Conservation (phyloP, 1,140 invertebrate genomes). For the Caenorhabditis briggsae region DNA sequence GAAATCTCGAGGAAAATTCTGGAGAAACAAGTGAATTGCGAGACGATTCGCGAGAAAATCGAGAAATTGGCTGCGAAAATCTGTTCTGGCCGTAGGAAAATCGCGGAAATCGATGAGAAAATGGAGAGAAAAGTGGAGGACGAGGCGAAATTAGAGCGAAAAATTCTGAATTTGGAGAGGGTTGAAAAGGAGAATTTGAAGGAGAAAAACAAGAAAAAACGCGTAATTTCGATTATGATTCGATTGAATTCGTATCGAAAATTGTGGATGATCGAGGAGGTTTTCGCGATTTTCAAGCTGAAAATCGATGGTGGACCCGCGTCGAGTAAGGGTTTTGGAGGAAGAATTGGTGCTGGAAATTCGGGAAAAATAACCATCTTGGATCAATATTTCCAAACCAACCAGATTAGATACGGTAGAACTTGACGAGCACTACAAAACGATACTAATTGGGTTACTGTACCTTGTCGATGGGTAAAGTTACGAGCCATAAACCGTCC, state of each 20-base stretch:
- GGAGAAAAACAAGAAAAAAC: neutral
- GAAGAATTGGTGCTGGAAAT: neutral
- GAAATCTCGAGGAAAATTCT: neutral
- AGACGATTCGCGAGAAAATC: neutral
- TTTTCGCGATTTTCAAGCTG: neutral
- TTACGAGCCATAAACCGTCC: no score
- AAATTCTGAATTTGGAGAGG: neutral
- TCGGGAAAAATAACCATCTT: no score
- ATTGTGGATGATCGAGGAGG: neutral
- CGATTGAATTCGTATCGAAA: neutral
- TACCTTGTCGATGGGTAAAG: no score
- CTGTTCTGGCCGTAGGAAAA: neutral
- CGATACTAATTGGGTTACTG: no score
- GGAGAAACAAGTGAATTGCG: neutral
- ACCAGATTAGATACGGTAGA: no score
- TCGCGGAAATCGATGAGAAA: conserved; percentile 1
- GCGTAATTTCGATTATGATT: neutral
- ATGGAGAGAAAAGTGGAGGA: neutral
- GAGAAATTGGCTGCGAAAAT: neutral
- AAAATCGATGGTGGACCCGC: conserved; percentile 34
- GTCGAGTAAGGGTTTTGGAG: neutral
- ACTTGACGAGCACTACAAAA: no score
- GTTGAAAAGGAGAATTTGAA: neutral
- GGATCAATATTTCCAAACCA: no score
- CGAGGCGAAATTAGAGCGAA: conserved; percentile 1